These are phyloP conservation scores for Psammodynastes pulverulentus DNA, from an alignment of 2,113 vertebrate species.

Conservation along the genomic window DNA sequence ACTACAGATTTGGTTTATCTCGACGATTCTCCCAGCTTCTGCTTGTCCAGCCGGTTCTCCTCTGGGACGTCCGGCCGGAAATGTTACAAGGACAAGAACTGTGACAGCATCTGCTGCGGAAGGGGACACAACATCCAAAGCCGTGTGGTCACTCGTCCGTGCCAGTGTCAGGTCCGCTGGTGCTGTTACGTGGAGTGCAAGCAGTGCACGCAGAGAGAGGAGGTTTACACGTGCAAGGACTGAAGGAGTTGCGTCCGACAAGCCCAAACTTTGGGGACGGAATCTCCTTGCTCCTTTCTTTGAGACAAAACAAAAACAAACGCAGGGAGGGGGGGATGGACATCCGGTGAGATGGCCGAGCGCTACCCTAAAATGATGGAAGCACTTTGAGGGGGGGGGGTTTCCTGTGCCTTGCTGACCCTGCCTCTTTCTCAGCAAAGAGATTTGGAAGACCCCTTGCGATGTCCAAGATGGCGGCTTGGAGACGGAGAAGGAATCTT, in stretches of 20 bases:
- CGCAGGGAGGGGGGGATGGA: too few relatives aligned
- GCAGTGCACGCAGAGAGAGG: constrained; percentile 95
- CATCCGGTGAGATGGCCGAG: constrained; percentile 43
- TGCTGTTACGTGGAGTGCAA: constrained; percentile 99
- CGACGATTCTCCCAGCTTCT: constrained; percentile 97
- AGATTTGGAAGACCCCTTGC: constrained; percentile 57
- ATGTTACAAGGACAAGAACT: constrained; percentile 98
- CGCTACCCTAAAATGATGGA: constrained; percentile 58
- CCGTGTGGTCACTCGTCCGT: constrained; percentile 89
- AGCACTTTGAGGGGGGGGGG: constrained; percentile 70
- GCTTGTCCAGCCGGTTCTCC: constrained; percentile 87
- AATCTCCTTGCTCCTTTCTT: constrained; percentile 1
- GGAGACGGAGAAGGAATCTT: background rate
- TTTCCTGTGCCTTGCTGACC: constrained; percentile 48
- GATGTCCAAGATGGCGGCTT: constrained; percentile 48
- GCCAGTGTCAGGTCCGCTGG: constrained; percentile 98
- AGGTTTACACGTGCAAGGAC: constrained; percentile 97
- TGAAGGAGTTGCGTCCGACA: background rate
- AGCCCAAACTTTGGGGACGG: background rate
- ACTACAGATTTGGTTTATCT: constrained; percentile 94
- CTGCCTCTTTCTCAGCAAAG: constrained; percentile 44
- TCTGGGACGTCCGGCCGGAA: constrained; percentile 87
- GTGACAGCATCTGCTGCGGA: constrained; percentile 96
- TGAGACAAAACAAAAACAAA: constrained; percentile 44
- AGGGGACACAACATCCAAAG: constrained; percentile 98